These are phyloP conservation scores for Nematopogon swammerdamellus DNA, from an alignment of 2,888 invertebrate species.

Conservation along the genomic window DNA sequence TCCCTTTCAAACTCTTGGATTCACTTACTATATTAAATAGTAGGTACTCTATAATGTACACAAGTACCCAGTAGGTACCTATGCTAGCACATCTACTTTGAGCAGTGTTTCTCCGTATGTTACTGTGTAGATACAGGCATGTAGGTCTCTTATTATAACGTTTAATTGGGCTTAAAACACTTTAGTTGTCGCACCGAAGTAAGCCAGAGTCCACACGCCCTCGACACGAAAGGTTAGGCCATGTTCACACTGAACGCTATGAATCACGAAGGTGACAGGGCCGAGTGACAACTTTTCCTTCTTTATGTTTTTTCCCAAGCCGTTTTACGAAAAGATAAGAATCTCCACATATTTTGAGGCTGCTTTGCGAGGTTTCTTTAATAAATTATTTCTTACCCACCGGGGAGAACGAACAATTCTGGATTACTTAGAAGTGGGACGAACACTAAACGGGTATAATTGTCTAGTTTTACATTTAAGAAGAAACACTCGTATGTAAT, in stretches of 20 bases:
- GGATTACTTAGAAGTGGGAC: conserved; percentile 1
- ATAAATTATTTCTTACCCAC: conserved; percentile 35
- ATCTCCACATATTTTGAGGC: conserved; percentile 59
- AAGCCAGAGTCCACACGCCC: conserved; percentile 43
- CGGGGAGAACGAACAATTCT: not conserved
- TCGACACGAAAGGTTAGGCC: conserved; percentile 38
- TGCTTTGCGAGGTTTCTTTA: conserved; percentile 49
- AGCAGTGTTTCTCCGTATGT: too few relatives aligned
- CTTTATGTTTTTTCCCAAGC: conserved; percentile 60
- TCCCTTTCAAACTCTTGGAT: too few relatives aligned
- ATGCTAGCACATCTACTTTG: too few relatives aligned
- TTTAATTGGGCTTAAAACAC: not conserved
- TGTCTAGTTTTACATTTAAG: not conserved
- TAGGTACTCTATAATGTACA: too few relatives aligned
- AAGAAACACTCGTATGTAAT: not conserved
- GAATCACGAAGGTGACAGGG: conserved; percentile 46
- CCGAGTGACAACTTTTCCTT: conserved; percentile 54
- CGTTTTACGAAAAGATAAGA: conserved; percentile 57
- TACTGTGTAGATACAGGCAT: too few relatives aligned
- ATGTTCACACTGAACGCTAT: conserved; percentile 47
- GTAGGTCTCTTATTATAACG: too few relatives aligned
- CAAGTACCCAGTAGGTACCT: too few relatives aligned
- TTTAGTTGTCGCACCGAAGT: conserved; percentile 20
- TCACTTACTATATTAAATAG: too few relatives aligned
- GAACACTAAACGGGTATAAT: not conserved